Percentiles rank a stretch among this genome's conserved stretches.
phyloP scores from a whole-genome alignment of 2,113 vertebrate species.

The Axis porcinus region DNA sequence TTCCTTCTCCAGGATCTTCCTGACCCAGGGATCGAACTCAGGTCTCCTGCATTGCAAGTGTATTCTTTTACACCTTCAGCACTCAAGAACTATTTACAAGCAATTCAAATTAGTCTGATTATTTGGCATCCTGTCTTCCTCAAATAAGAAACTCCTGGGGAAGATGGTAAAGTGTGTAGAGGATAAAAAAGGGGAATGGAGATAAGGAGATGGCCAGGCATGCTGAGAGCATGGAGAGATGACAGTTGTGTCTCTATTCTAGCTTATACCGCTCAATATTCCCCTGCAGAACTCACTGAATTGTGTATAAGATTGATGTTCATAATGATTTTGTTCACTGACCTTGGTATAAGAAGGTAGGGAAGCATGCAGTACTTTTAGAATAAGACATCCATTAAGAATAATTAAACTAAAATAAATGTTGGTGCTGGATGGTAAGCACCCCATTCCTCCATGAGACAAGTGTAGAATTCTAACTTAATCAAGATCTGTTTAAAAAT shows the following conservation, averaged over 20 bases:
- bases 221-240: background rate
- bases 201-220: background rate
- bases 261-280: background rate
- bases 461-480: background rate
- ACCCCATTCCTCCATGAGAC: background rate
- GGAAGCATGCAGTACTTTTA: background rate
- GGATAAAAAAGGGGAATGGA: background rate
- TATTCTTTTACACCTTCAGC: background rate
- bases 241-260: background rate
- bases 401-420: background rate
- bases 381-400: background rate
- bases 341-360: background rate
- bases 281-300: background rate
- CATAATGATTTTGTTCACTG: background rate
- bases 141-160: background rate
- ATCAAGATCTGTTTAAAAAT: slow-evolving; percentile 7
- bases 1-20: background rate
- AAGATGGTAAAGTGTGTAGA: background rate
- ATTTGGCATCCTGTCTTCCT: background rate
- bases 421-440: background rate
- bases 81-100: background rate
- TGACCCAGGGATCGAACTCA: background rate
- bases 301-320: background rate
- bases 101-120: background rate
- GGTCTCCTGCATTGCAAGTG: background rate